phyloP scores from a whole-genome alignment of 2,888 invertebrate species.

The Stenodema calcarata region DNA sequence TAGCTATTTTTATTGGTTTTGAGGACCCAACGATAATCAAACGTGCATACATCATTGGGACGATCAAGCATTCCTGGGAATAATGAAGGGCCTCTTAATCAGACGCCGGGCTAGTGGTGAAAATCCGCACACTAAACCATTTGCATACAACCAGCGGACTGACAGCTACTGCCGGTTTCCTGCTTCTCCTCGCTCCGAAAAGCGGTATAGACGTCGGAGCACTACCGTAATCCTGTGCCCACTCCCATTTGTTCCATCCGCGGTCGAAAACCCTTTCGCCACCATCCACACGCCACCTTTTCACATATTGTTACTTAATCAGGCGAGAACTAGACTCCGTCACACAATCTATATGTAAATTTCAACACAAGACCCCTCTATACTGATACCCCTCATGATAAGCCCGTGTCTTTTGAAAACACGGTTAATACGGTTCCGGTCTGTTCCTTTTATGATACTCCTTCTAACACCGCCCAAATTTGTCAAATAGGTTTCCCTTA shows the following conservation, averaged over 20 bases:
- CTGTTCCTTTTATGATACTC: background rate
- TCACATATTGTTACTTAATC: background rate
- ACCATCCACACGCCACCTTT: background rate
- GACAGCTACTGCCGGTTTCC: too few relatives aligned
- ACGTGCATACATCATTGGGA: too few relatives aligned
- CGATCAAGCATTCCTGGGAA: too few relatives aligned
- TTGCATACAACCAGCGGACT: too few relatives aligned
- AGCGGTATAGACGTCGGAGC: too few relatives aligned
- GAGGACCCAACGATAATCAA: too few relatives aligned
- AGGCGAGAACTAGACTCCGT: background rate
- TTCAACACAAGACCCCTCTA: background rate
- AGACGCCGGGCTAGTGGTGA: too few relatives aligned
- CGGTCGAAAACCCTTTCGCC: background rate
- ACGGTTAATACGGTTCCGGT: background rate
- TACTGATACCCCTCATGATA: background rate
- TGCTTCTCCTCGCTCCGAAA: background rate
- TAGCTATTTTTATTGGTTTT: too few relatives aligned
- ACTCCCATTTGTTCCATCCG: background rate
- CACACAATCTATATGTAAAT: constrained; percentile 15
- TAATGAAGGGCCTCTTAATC: too few relatives aligned
- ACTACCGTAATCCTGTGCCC: background rate
- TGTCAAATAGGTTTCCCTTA: background rate
- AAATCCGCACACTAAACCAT: too few relatives aligned
- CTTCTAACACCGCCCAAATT: background rate
- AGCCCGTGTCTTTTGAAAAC: background rate